Evolutionary conservation across 2,113 vertebrate species (phyloP).

Genomic region (Perca flavescens): DNA sequence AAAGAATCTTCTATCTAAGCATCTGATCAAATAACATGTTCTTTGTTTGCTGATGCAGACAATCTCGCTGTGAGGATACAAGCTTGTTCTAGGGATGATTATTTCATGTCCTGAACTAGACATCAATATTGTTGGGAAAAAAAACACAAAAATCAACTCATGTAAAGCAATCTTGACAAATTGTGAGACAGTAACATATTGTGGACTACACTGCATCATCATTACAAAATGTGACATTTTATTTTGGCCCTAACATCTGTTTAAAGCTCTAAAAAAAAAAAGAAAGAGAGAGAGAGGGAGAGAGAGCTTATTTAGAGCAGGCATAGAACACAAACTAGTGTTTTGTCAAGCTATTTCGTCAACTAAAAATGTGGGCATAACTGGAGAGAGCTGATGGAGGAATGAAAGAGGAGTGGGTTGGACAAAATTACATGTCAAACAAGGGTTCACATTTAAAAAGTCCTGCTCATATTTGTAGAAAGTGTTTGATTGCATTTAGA

Average conservation of each 20-base stretch:
- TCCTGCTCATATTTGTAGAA: constrained; percentile 85
- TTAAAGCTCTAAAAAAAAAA: constrained; percentile 25
- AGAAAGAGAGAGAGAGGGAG: constrained; percentile 20
- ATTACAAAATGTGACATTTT: constrained; percentile 64
- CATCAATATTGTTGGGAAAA: constrained; percentile 46
- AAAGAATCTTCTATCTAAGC: constrained; percentile 68
- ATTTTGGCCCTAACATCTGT: constrained; percentile 74
- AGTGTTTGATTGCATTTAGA: constrained; percentile 88
- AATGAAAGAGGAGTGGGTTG: constrained; percentile 87
- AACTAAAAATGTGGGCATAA: constrained; percentile 79
- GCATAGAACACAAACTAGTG: constrained; percentile 74
- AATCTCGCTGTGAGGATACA: constrained; percentile 58
- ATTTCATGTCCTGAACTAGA: constrained; percentile 70
- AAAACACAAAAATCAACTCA: constrained; percentile 66
- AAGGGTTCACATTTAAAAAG: constrained; percentile 87
- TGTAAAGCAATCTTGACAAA: constrained; percentile 73
- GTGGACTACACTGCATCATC: constrained; percentile 26
- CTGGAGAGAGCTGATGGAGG: constrained; percentile 83
- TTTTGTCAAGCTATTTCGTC: constrained; percentile 81
- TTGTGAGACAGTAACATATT: constrained; percentile 65
- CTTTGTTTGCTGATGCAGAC: constrained; percentile 60
- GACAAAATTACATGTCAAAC: constrained; percentile 88
- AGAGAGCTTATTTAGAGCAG: constrained; percentile 53
- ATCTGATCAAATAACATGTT: constrained; percentile 77
- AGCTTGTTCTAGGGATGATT: constrained; percentile 75